These are phyloP conservation scores for Dexiosoma caninum DNA, from an alignment of 2,888 invertebrate species.

Conservation along the genomic window DNA sequence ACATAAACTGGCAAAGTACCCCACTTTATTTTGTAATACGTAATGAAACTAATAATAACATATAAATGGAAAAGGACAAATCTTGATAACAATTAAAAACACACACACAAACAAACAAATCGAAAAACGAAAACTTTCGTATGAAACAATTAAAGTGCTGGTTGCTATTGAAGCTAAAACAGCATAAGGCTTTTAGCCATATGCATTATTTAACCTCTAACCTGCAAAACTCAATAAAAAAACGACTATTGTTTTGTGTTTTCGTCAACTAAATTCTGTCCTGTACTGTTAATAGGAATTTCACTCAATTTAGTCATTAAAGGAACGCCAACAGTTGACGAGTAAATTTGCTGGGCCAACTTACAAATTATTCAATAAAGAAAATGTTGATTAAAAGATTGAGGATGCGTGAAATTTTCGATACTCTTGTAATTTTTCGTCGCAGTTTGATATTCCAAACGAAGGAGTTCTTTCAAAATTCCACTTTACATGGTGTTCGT, in stretches of 20 bases:
- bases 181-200: constrained; percentile 59
- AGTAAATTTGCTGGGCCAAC: too few species aligned
- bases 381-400: constrained; percentile 69
- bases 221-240: neutral
- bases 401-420: constrained; percentile 61
- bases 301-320: constrained; percentile 10
- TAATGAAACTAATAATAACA: too few species aligned
- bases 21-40: too few species aligned
- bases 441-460: constrained; percentile 85
- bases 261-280: neutral
- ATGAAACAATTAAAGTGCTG: constrained; percentile 38
- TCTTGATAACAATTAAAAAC: constrained; percentile 37
- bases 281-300: neutral
- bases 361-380: too few species aligned
- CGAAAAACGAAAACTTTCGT: constrained; percentile 5
- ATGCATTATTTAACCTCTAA: neutral
- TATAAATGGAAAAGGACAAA: constrained; percentile 8
- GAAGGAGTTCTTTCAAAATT: constrained; percentile 86
- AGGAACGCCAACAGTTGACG: neutral
- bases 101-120: too few species aligned
- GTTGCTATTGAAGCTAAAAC: constrained; percentile 38
- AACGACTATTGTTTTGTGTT: neutral
- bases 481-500: constrained; percentile 87
- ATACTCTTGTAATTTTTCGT: constrained; percentile 76
- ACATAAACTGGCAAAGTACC: too few species aligned